phyloP scores from a whole-genome alignment of 2,797 vertebrate genomes.

The Meriones psammophilus region DNA sequence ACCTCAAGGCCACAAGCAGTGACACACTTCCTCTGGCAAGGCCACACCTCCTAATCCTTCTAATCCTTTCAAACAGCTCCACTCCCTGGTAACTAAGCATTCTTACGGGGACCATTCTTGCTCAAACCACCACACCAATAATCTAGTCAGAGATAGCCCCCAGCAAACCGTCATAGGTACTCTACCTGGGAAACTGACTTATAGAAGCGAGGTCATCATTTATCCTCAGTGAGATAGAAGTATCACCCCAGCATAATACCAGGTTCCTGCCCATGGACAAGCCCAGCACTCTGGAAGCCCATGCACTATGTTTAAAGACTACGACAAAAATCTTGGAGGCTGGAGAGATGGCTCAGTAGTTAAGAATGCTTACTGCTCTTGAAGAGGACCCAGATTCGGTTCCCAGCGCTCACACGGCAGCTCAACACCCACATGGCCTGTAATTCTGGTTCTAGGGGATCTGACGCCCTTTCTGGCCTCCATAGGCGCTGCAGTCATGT shows the following conservation, averaged over 20 bases:
- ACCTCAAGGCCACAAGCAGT: background rate
- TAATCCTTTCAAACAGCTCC: background rate
- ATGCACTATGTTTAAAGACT: background rate
- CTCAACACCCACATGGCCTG: no score
- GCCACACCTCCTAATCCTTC: background rate
- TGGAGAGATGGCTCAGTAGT: background rate
- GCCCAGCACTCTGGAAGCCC: background rate
- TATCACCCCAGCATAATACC: background rate
- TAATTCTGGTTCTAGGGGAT: background rate
- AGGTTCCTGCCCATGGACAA: background rate
- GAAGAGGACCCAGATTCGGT: no score
- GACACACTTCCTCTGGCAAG: background rate
- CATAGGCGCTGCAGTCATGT: background rate
- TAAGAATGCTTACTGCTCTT: background rate
- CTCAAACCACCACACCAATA: background rate
- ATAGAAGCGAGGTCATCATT: background rate
- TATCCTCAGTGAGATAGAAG: background rate
- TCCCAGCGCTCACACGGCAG: background rate
- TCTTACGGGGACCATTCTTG: background rate
- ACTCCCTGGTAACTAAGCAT: background rate
- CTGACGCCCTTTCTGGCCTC: background rate
- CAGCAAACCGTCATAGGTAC: background rate
- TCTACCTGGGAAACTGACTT: conserved; percentile 20
- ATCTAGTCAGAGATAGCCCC: conserved; percentile 25
- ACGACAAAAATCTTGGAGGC: background rate